Conservation (phyloP, 2,113 vertebrate genomes). For the Tachycineta bicolor region DNA sequence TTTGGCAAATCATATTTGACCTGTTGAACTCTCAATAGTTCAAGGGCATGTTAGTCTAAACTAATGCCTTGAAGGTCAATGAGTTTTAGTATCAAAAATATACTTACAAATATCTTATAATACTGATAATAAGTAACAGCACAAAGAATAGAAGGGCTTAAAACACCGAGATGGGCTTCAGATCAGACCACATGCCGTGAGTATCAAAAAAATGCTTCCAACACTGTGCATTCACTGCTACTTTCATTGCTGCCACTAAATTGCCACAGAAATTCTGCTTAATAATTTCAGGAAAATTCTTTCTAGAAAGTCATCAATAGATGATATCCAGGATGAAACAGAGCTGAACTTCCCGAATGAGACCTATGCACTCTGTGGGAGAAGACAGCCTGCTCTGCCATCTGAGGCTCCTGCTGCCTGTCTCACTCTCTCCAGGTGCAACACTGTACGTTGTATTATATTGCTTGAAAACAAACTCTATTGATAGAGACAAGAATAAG, state of each 20-base stretch:
- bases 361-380: neutral
- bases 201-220: neutral
- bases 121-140: neutral
- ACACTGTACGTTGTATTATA: neutral
- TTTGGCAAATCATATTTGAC: neutral
- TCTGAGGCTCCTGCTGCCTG: neutral
- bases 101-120: neutral
- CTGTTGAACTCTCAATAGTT: neutral
- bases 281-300: neutral
- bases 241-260: neutral
- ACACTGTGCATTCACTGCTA: no score
- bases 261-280: neutral
- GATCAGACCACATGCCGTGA: neutral
- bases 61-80: neutral
- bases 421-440: neutral
- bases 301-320: neutral
- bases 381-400: neutral
- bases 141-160: neutral
- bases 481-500: conserved; percentile 80
- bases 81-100: neutral
- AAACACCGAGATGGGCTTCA: neutral
- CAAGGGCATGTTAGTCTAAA: neutral
- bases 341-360: neutral
- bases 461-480: conserved; percentile 53
- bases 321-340: neutral